These are phyloP conservation scores for Cotesia chilonis DNA, from an alignment of 1,140 invertebrate genomes.

Conservation along the genomic window DNA sequence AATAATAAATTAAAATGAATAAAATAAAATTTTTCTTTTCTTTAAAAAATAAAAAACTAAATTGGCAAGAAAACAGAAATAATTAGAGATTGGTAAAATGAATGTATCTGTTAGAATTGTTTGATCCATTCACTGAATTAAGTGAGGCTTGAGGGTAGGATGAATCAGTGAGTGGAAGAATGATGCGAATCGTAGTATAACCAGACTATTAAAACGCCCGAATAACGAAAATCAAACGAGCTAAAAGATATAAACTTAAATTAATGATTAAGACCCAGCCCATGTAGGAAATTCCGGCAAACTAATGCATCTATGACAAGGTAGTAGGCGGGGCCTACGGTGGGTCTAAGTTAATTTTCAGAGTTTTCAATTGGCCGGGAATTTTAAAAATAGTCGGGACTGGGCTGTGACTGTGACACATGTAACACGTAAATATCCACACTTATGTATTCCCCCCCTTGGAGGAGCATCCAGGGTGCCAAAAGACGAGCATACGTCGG, in stretches of 20 bases:
- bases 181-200: no score
- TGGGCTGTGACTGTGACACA: constrained; percentile 43
- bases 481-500: constrained; percentile 42
- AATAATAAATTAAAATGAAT: no score
- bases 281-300: constrained; percentile 44
- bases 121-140: constrained; percentile 9
- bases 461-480: constrained; percentile 44
- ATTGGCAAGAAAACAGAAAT: not conserved
- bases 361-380: constrained; percentile 52
- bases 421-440: constrained; percentile 46
- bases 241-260: constrained; percentile 34
- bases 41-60: no score
- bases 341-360: constrained; percentile 49
- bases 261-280: constrained; percentile 58
- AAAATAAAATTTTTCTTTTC: no score
- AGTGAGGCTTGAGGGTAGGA: constrained; percentile 2
- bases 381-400: constrained; percentile 59
- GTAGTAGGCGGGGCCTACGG: constrained; percentile 49
- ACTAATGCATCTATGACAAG: constrained; percentile 47
- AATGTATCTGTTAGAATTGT: constrained; percentile 16
- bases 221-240: not conserved
- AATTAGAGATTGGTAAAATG: not conserved
- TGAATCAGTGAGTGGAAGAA: constrained; percentile 4
- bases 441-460: constrained; percentile 13
- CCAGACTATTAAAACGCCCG: not conserved